Percentiles rank a stretch among this genome's conserved stretches.
phyloP scores from a whole-genome alignment of 2,888 invertebrate species.

The Orthosia gothica region DNA sequence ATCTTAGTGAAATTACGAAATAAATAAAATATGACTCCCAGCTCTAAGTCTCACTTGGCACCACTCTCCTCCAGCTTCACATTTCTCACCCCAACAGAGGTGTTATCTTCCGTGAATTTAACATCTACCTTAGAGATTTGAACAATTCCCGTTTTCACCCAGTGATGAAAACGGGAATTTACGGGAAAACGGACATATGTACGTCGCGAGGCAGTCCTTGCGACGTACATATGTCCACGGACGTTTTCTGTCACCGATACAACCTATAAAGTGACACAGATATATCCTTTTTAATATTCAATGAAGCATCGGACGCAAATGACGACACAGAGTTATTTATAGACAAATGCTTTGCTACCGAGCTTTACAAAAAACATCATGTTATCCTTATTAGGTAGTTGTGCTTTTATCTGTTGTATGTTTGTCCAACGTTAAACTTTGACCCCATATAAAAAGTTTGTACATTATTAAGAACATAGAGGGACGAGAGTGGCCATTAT shows the following conservation, averaged over 20 bases:
- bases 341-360: constrained; percentile 38
- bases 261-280: constrained; percentile 57
- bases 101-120: too few relatives aligned
- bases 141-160: too few relatives aligned
- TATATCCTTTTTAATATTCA: constrained; percentile 60
- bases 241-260: constrained; percentile 40
- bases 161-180: too few relatives aligned
- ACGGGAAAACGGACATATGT: too few relatives aligned
- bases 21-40: too few relatives aligned
- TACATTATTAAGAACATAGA: constrained; percentile 57
- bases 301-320: constrained; percentile 51
- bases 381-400: constrained; percentile 8
- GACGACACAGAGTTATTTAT: constrained; percentile 50
- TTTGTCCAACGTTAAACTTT: constrained; percentile 45
- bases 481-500: constrained; percentile 59
- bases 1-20: too few relatives aligned
- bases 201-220: too few relatives aligned
- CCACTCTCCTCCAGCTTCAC: too few relatives aligned
- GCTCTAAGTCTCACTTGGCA: too few relatives aligned
- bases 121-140: too few relatives aligned
- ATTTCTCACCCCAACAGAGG: too few relatives aligned
- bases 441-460: constrained; percentile 55
- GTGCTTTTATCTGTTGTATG: constrained; percentile 8
- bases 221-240: too few relatives aligned
- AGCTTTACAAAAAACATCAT: constrained; percentile 44